Evolutionary conservation across 1,140 invertebrate species (phyloP).

Genomic region (Drosophila rhopaloa): DNA sequence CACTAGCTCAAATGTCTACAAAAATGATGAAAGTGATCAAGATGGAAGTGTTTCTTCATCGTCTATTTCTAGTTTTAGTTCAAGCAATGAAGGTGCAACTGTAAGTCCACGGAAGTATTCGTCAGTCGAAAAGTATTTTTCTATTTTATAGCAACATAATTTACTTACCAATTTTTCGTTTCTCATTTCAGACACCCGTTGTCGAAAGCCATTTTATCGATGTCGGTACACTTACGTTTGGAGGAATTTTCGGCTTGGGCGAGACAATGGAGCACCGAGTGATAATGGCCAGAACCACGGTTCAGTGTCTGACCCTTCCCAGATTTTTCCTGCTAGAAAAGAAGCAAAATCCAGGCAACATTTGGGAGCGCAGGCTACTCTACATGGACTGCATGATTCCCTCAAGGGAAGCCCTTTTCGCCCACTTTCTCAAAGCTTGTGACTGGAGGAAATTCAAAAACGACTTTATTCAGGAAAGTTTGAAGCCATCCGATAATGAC

Average conservation of each 20-base stretch:
- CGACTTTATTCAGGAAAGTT: constrained; percentile 76
- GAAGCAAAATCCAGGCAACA: constrained; percentile 86
- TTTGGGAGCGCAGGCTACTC: constrained; percentile 86
- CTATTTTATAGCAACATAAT: background rate
- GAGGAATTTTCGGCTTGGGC: constrained; percentile 84
- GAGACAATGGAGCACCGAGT: constrained; percentile 86
- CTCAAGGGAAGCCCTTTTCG: constrained; percentile 84
- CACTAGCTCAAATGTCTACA: background rate
- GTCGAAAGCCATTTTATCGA: constrained; percentile 75
- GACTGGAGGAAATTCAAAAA: constrained; percentile 86
- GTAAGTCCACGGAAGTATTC: constrained; percentile 5
- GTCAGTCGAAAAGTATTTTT: background rate
- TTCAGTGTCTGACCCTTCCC: constrained; percentile 86
- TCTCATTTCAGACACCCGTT: constrained; percentile 9
- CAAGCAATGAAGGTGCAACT: background rate
- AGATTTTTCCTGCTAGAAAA: constrained; percentile 86
- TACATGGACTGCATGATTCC: constrained; percentile 87
- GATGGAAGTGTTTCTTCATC: background rate
- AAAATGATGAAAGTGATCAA: no score
- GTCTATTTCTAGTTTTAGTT: background rate
- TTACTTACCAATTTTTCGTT: background rate
- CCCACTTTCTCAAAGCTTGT: constrained; percentile 84
- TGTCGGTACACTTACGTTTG: constrained; percentile 73
- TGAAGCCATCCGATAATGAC: constrained; percentile 10
- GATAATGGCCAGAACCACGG: constrained; percentile 85